Percentiles rank a stretch among this genome's conserved stretches.
These are phyloP conservation scores for Lasius platythorax DNA, from an alignment of 2,888 invertebrate genomes.

Conservation along the genomic window DNA sequence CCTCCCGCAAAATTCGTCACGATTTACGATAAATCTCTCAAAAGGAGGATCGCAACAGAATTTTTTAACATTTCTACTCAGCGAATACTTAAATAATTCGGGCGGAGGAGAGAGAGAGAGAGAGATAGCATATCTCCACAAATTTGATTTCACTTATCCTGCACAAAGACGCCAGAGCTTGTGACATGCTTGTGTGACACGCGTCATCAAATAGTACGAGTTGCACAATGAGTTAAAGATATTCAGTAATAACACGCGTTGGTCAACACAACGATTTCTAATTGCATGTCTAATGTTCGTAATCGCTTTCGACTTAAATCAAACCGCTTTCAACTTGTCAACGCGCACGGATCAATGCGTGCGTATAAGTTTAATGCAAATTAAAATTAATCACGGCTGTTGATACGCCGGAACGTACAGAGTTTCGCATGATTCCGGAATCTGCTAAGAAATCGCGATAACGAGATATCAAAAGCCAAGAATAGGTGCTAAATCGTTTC, in stretches of 20 bases:
- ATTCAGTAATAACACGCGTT: slow-evolving; percentile 47
- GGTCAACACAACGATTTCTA: slow-evolving; percentile 58
- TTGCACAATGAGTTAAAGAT: slow-evolving; percentile 53
- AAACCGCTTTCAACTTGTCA: slow-evolving; percentile 43
- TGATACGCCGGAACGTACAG: background rate
- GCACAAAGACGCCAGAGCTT: background rate
- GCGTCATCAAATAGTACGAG: slow-evolving; percentile 17
- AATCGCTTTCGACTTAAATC: slow-evolving; percentile 51
- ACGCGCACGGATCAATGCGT: background rate
- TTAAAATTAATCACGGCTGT: slow-evolving; percentile 9
- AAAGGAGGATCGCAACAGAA: background rate
- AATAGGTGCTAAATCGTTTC: background rate
- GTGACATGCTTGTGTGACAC: background rate
- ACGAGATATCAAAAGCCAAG: background rate
- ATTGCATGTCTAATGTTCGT: slow-evolving; percentile 51
- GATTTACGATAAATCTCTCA: background rate
- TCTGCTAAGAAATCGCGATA: background rate
- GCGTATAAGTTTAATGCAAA: background rate
- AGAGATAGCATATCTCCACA: background rate
- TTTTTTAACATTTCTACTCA: background rate
- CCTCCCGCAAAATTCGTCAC: slow-evolving; percentile 58
- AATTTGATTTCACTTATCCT: slow-evolving; percentile 26
- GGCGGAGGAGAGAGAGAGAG: background rate
- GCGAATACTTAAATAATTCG: no score
- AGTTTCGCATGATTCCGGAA: background rate